Evolutionary conservation across 2,113 vertebrate genomes (phyloP), one percentile per base, ranked within the genome.

Genomic region (Coptodon bakossiorum): DNA sequence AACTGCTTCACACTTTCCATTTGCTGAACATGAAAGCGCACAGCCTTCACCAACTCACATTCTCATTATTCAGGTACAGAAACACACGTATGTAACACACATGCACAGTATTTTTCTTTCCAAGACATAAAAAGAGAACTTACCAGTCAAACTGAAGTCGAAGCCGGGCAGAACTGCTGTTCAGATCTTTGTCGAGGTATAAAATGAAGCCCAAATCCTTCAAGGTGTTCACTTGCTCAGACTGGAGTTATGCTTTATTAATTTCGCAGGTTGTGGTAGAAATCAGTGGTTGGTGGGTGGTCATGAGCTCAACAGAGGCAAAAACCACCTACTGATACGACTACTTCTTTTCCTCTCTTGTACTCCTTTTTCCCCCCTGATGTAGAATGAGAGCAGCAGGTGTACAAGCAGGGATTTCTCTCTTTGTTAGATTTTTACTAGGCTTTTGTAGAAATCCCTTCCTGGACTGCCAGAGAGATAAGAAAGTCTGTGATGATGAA

Each of bases 381-480:
- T 57, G 76, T 80, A 66, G 38, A 63, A 63, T 12, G 31, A 31
- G 86, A 87, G 81, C 71, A 85, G 90, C 89, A 93, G 88, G 86
- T 91, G 84, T 52, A 38, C 57, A 12, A 73, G 71, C 73, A 27
- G 82, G 6, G 57, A 76, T 82, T 63, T 89, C 56, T 86, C 40
- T 59, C 43, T 54, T 6, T 3, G 36, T 36, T 82, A 12, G 48
- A 31, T 59, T 59, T 83, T 29, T 24, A 27, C 48, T 48, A 22
- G 76, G 24, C 79, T 76, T 84, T 36, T 36, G 17, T 54, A n/a
- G 31, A 80, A 90, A 81, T 90, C 90, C 89, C 54, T 83, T 11
- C 7, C 45, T 22, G 86, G 81, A 66, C 7, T 56, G 54, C 16
- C 6, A 13, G 34, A 4, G 43, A 17, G 59, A 83, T 29, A 8